Evolutionary conservation across 2,888 invertebrate genomes (phyloP).

Genomic region (Macrostomum cliftonense): DNA sequence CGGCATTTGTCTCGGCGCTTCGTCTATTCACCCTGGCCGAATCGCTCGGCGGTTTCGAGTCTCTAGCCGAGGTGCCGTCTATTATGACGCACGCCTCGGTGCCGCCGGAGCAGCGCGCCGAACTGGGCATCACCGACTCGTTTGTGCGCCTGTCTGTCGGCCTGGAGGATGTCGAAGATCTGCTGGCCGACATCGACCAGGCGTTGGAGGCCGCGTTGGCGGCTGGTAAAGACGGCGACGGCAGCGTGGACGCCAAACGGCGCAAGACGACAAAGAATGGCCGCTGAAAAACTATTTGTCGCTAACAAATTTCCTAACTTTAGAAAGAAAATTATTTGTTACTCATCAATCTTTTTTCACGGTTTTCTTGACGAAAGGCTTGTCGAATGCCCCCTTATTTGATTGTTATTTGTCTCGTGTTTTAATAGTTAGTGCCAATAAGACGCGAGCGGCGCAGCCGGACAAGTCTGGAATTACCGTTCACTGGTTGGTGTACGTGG

Average conservation of each 20-base stretch:
- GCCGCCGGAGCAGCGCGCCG: slow-evolving; percentile 25
- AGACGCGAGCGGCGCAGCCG: no score
- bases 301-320: no score
- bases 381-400: no score
- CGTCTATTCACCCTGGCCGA: slow-evolving; percentile 36
- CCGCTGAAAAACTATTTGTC: slow-evolving; percentile 19
- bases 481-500: no score
- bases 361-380: no score
- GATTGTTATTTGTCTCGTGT: no score
- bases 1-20: slow-evolving; percentile 7
- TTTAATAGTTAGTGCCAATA: no score
- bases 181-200: slow-evolving; percentile 30
- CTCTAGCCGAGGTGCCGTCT: slow-evolving; percentile 36
- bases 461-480: no score
- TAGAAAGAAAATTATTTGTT: no score
- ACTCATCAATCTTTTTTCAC: no score
- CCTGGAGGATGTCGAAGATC: slow-evolving; percentile 31
- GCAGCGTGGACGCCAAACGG: slow-evolving; percentile 44
- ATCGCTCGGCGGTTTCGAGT: slow-evolving; percentile 37
- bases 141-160: slow-evolving; percentile 36
- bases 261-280: slow-evolving; percentile 47
- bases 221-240: slow-evolving; percentile 27
- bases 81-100: slow-evolving; percentile 38
- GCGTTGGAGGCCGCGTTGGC: slow-evolving; percentile 26
- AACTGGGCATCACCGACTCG: slow-evolving; percentile 32